Evolutionary conservation across 1,140 invertebrate species (phyloP).

Genomic region (Drosophila bipectinata): DNA sequence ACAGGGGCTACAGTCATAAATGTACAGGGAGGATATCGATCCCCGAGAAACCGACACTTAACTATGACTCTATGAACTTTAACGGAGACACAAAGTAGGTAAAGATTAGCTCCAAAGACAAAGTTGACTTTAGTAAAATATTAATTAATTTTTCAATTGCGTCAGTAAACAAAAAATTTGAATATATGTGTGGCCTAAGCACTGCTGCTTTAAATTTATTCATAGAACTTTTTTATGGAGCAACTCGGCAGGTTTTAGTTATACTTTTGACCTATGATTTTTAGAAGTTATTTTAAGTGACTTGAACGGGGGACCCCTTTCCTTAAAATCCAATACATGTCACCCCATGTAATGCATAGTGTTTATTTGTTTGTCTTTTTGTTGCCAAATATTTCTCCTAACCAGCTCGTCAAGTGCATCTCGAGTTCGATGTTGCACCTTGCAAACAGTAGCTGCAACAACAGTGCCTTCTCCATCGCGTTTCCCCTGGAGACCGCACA

Average conservation of each 20-base stretch:
- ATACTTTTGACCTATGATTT: neutral
- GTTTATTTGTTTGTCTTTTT: neutral
- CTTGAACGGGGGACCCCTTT: too few relatives aligned
- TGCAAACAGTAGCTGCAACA: constrained; percentile 51
- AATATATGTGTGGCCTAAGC: neutral
- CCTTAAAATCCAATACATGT: too few relatives aligned
- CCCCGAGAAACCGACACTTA: constrained; percentile 16
- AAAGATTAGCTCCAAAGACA: neutral
- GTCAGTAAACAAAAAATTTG: neutral
- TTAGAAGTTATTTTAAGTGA: too few relatives aligned
- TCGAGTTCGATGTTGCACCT: constrained; percentile 33
- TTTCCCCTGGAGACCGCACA: constrained; percentile 17
- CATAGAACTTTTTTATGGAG: neutral
- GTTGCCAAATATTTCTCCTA: neutral
- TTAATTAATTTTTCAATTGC: neutral
- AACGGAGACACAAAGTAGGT: neutral
- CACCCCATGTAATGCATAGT: neutral
- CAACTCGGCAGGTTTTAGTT: neutral
- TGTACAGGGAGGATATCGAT: constrained; percentile 16
- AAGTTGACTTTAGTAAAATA: neutral
- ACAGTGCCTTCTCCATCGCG: constrained; percentile 25
- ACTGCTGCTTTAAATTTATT: neutral
- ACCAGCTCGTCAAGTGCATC: constrained; percentile 27
- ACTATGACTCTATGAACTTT: constrained; percentile 3
- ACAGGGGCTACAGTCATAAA: constrained; percentile 18